Evolutionary conservation across 1,140 invertebrate species (phyloP).

Genomic region (Helicorthomorpha holstii): DNA sequence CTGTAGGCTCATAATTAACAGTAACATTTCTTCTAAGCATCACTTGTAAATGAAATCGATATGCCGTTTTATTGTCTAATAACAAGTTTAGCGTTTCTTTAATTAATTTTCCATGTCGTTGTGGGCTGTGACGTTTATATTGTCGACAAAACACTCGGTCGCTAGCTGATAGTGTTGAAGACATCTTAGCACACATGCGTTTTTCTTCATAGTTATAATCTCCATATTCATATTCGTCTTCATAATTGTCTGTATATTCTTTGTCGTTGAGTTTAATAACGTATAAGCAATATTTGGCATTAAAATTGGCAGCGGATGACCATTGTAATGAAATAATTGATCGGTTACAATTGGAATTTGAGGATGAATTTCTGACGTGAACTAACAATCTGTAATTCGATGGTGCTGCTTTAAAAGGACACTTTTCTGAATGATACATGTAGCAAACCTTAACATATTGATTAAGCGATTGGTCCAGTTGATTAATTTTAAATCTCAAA

Average conservation of each 20-base stretch:
- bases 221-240: neutral
- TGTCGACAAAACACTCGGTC: neutral
- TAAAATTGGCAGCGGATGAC: neutral
- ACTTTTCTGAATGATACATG: neutral
- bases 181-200: neutral
- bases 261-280: no score
- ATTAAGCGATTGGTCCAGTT: neutral
- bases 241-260: neutral
- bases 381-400: neutral
- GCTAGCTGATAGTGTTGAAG: neutral
- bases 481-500: neutral
- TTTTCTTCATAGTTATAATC: neutral
- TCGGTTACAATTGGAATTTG: neutral
- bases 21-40: no score
- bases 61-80: no score
- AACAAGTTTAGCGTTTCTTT: no score
- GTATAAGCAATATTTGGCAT: neutral
- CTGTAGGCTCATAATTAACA: no score
- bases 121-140: neutral
- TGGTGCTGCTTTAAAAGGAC: neutral
- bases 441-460: neutral
- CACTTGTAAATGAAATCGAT: no score
- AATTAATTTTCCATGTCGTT: neutral
- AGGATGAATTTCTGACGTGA: neutral
- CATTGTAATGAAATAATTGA: neutral